phyloP scores from a whole-genome alignment of 2,113 vertebrate genomes.

The Tichodroma muraria region DNA sequence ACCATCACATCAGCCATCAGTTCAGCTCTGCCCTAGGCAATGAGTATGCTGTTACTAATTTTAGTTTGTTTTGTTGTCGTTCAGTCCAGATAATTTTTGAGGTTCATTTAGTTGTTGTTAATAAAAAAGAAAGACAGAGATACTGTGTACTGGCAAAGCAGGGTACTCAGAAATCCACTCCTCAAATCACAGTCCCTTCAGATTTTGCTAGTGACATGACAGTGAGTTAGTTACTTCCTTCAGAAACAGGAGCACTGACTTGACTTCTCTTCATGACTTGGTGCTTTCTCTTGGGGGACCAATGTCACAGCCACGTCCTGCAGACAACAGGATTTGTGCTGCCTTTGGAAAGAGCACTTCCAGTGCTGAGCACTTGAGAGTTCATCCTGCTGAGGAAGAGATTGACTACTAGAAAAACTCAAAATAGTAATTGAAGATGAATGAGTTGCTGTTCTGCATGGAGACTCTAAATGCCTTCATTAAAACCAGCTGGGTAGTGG shows the following conservation, averaged over 20 bases:
- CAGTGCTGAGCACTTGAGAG: background rate
- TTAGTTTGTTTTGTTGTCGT: constrained; percentile 52
- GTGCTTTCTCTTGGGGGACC: background rate
- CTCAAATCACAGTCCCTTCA: background rate
- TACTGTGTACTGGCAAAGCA: background rate
- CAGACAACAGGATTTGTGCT: background rate
- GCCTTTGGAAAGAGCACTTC: background rate
- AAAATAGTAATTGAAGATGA: background rate
- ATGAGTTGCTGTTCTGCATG: background rate
- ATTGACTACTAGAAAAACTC: background rate
- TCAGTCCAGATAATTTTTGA: constrained; percentile 51
- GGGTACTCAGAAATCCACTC: background rate
- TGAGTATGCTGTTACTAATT: constrained; percentile 57
- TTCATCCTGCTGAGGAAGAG: background rate
- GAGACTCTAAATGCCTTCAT: background rate
- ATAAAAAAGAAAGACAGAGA: constrained; percentile 33
- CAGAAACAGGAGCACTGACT: background rate
- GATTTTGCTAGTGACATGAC: background rate
- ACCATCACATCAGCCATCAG: constrained; percentile 53
- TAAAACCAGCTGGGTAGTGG: background rate
- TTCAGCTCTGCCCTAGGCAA: constrained; percentile 37
- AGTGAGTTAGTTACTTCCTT: background rate
- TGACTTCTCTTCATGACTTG: background rate
- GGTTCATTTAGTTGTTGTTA: constrained; percentile 51
- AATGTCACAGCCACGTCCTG: background rate